Evolutionary conservation across 2,797 vertebrate species (phyloP).

Genomic region (Urophycis tenuis): DNA sequence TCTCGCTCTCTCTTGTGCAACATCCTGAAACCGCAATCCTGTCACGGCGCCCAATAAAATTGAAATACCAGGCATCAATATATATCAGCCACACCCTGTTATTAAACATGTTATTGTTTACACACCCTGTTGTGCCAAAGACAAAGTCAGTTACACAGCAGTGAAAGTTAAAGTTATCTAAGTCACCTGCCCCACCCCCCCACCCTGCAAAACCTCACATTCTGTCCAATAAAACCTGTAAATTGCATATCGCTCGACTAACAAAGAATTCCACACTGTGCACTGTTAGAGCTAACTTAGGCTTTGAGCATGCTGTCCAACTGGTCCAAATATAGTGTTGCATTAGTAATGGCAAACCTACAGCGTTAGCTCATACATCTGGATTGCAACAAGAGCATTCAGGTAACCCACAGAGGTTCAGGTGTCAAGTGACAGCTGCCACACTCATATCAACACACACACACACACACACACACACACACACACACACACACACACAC

Average conservation of each 20-base stretch:
- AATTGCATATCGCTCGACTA: not conserved
- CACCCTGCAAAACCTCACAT: not conserved
- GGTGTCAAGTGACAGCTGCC: conserved; percentile 48
- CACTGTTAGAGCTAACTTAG: not conserved
- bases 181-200: not conserved
- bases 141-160: not conserved
- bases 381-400: conserved; percentile 22
- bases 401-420: conserved; percentile 51
- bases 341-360: conserved; percentile 1
- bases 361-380: conserved; percentile 11
- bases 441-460: not conserved
- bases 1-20: not conserved
- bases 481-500: not conserved
- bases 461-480: not conserved
- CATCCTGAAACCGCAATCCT: not conserved
- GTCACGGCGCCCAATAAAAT: not conserved
- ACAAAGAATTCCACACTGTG: not conserved
- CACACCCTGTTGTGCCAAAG: not conserved
- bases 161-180: not conserved
- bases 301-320: not conserved
- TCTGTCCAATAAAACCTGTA: not conserved
- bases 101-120: not conserved
- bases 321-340: not conserved
- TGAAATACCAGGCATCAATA: not conserved
- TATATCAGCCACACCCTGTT: not conserved